These are phyloP conservation scores for Drosophila subobscura DNA, from an alignment of 1,140 invertebrate genomes.

Conservation along the genomic window DNA sequence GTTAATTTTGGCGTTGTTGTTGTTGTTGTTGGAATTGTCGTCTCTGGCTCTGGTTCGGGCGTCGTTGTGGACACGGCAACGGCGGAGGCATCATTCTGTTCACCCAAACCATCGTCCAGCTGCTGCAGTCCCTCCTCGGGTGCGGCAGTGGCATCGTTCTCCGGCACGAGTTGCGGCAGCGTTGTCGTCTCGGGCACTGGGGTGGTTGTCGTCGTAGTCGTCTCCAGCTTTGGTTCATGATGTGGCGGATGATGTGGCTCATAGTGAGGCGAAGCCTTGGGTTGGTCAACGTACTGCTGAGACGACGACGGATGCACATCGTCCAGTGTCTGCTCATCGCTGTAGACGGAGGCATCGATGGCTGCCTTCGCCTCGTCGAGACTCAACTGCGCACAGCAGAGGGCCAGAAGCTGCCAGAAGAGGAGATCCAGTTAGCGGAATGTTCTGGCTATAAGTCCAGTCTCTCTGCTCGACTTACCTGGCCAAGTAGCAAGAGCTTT, in stretches of 20 bases:
- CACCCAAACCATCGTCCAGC: slow-evolving; percentile 31
- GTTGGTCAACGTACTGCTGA: not conserved
- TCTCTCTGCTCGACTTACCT: slow-evolving; percentile 24
- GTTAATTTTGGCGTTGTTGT: slow-evolving; percentile 35
- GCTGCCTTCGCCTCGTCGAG: slow-evolving; percentile 23
- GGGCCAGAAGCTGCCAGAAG: slow-evolving; percentile 40
- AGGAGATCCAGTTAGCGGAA: not conserved
- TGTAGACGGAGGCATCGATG: slow-evolving; percentile 30
- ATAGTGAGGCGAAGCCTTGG: not conserved
- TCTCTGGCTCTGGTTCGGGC: slow-evolving; percentile 35
- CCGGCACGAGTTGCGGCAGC: slow-evolving; percentile 9
- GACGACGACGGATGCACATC: slow-evolving; percentile 17
- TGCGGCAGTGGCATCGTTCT: slow-evolving; percentile 7
- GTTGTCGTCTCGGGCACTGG: slow-evolving; percentile 42
- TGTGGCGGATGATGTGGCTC: not conserved
- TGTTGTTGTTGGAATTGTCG: slow-evolving; percentile 28
- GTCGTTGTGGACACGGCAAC: slow-evolving; percentile 40
- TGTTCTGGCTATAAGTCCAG: not conserved
- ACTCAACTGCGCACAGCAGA: slow-evolving; percentile 24
- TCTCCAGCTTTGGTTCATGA: not conserved
- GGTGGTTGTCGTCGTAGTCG: slow-evolving; percentile 11
- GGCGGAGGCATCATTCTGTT: slow-evolving; percentile 7
- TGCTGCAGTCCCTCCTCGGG: slow-evolving; percentile 29
- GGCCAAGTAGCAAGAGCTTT: slow-evolving; percentile 57
- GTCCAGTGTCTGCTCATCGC: slow-evolving; percentile 43